phyloP scores from a whole-genome alignment of 2,797 vertebrate genomes.

The Coracias cyanogaster region DNA sequence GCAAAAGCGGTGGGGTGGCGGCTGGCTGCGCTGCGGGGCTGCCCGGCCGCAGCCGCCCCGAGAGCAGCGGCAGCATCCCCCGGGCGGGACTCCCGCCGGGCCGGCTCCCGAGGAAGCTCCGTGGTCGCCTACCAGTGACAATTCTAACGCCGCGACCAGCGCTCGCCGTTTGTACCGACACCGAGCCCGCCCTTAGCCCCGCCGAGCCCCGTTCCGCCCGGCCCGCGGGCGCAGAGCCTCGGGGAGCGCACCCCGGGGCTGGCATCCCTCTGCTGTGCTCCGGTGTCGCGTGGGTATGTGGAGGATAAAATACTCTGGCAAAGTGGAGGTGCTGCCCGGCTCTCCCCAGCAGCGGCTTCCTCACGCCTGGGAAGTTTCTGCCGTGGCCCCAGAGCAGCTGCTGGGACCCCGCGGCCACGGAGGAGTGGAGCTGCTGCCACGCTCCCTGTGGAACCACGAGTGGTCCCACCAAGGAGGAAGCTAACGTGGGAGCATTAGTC shows the following conservation, averaged over 20 bases:
- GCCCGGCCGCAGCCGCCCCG: background rate
- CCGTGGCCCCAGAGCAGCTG: too few species aligned
- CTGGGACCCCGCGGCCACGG: accelerated
- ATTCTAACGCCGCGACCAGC: accelerated
- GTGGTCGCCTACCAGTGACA: accelerated
- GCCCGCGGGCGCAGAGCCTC: too few species aligned
- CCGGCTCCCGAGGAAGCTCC: background rate
- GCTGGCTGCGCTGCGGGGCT: accelerated
- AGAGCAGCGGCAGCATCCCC: background rate
- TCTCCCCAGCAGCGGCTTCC: background rate
- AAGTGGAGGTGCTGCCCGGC: background rate
- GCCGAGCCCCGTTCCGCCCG: background rate
- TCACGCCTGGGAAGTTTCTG: accelerated
- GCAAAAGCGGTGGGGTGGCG: background rate
- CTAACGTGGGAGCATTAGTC: accelerated
- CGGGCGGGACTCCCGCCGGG: too few species aligned
- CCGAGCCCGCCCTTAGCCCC: accelerated
- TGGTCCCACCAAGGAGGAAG: accelerated
- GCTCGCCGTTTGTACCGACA: accelerated
- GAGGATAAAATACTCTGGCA: accelerated
- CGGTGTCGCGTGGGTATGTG: accelerated
- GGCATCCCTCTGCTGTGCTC: background rate
- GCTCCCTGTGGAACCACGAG: accelerated
- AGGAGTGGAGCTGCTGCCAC: background rate
- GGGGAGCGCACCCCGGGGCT: accelerated